Conservation (phyloP, 2,113 vertebrate species). For the Channa argus region DNA sequence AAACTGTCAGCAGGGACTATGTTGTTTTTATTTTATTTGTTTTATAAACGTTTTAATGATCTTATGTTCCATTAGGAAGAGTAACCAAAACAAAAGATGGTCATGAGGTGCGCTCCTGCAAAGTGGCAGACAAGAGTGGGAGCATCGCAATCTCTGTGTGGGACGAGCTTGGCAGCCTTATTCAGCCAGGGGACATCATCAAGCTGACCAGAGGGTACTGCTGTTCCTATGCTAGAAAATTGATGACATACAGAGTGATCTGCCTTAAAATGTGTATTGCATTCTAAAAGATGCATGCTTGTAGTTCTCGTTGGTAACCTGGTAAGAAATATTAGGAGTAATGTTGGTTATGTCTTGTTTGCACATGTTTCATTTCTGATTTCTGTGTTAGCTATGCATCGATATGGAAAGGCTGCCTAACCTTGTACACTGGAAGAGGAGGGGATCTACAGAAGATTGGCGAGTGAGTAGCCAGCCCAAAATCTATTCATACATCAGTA, state of each 20-base stretch:
- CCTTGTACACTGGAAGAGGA: slow-evolving; percentile 95
- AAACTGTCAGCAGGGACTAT: background rate
- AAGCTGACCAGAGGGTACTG: slow-evolving; percentile 96
- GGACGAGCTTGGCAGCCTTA: slow-evolving; percentile 96
- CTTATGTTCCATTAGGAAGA: slow-evolving; percentile 82
- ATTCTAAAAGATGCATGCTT: no score
- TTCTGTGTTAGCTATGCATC: slow-evolving; percentile 90
- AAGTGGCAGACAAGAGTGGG: slow-evolving; percentile 96
- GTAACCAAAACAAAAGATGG: slow-evolving; percentile 99
- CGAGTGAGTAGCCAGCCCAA: slow-evolving; percentile 88
- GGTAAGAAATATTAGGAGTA: no score
- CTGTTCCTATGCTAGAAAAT: background rate
- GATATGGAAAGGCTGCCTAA: slow-evolving; percentile 98
- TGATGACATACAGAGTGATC: background rate
- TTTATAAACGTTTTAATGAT: no score
- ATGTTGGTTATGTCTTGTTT: background rate
- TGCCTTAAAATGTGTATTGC: no score
- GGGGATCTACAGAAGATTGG: slow-evolving; percentile 98
- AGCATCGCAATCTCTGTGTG: slow-evolving; percentile 99
- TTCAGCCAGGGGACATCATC: slow-evolving; percentile 97
- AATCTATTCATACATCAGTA: background rate
- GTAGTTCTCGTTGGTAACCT: no score
- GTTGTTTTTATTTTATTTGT: background rate
- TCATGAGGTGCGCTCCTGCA: slow-evolving; percentile 97
- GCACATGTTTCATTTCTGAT: background rate